Evolutionary conservation across 1,140 invertebrate genomes (phyloP).

Genomic region (Hyposmocoma kahamanoa): DNA sequence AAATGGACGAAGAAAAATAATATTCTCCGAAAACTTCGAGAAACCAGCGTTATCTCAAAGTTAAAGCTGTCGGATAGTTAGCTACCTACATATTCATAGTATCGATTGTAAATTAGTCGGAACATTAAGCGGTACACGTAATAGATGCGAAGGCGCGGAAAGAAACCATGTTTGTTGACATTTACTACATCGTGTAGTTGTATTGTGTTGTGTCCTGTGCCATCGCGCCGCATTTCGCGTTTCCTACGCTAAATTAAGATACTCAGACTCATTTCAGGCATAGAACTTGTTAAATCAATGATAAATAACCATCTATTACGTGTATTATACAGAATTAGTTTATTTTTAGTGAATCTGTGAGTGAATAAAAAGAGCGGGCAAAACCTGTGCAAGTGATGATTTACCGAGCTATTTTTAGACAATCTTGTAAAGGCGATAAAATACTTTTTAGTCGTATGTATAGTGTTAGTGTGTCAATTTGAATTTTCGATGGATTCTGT

Average conservation of each 20-base stretch:
- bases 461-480: slow-evolving; percentile 11
- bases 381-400: slow-evolving; percentile 63
- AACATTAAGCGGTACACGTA: not conserved
- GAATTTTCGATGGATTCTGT: slow-evolving; percentile 29
- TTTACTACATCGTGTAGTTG: slow-evolving; percentile 44
- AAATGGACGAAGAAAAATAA: not conserved
- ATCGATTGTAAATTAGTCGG: too few species aligned
- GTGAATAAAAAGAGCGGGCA: slow-evolving; percentile 60
- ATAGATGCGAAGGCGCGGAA: not conserved
- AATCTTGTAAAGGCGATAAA: slow-evolving; percentile 41
- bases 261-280: slow-evolving; percentile 36
- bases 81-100: too few species aligned
- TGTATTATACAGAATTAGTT: slow-evolving; percentile 26
- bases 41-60: not conserved
- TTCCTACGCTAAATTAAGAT: slow-evolving; percentile 35
- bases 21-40: not conserved
- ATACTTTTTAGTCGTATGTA: slow-evolving; percentile 24
- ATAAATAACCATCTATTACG: slow-evolving; percentile 31
- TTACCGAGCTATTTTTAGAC: slow-evolving; percentile 59
- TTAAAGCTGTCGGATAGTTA: too few species aligned
- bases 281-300: slow-evolving; percentile 27
- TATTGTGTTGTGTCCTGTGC: slow-evolving; percentile 47
- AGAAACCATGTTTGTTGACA: slow-evolving; percentile 56
- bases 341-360: slow-evolving; percentile 36
- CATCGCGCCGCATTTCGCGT: slow-evolving; percentile 46